Evolutionary conservation across 2,113 vertebrate species (phyloP), one percentile per base, ranked within the genome.

Genomic region (Tragelaphus scriptus): DNA sequence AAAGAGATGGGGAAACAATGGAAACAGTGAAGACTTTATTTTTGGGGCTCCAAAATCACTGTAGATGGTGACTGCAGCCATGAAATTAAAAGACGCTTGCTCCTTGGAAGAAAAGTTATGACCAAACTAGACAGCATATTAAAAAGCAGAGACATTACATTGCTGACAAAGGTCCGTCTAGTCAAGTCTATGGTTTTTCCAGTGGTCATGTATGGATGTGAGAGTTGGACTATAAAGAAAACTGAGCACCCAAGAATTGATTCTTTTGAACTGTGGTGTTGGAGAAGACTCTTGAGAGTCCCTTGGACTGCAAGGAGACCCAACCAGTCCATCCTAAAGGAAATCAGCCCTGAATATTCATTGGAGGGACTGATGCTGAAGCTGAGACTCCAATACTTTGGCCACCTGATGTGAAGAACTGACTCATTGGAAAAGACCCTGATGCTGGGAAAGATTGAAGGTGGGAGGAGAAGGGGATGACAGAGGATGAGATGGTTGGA

Each of bases 91-190:
- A 71, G 17, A 19, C 0, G 0, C 9, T 36, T 71, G 17, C n/a
- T 71, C 17, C n/a, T 21, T 71, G 65, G 65, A 36, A 71, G 65
- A 71, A 71, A 21, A 71, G 9, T 1, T 71, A 36, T 21, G 65
- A 68, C 32, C 2, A 36, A 71, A 2, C 65, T 36, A 71, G 65
- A 71, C 9, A 68, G 32, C 65, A 21, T 11, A 21, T 36, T 21
- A 2, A 71, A 71, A 71, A 71, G 2, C n/a, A 71, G 65, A 68
- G 65, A 71, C 9, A 71, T 71, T 36, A 71, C 9, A 0, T 71
- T 71, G 17, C n/a, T 3, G n/a, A 36, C 65, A 11, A 36, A 71
- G n/a, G n/a, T 3, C 65, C 0, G 0, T 36, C 65, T 68, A 68
- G 65, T 36, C n/a, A 68, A 68, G 4, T 17, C 65, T 36, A 11